Evolutionary conservation across 2,888 invertebrate genomes (phyloP).

Genomic region (Punctoribates punctum): DNA sequence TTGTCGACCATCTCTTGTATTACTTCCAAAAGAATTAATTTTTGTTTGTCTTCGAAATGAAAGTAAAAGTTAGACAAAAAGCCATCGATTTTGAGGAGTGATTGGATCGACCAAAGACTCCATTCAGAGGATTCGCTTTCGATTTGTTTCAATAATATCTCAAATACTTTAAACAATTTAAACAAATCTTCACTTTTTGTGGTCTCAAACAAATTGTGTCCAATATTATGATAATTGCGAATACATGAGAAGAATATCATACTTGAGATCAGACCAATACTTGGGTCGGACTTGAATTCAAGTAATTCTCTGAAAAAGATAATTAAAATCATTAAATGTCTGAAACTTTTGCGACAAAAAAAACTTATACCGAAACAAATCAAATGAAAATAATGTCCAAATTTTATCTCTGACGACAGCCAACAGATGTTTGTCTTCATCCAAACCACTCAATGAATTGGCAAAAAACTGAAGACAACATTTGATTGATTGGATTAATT

Average conservation of each 20-base stretch:
- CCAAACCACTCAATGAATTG: constrained; percentile 18
- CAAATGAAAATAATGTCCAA: constrained; percentile 21
- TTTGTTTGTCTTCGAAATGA: neutral
- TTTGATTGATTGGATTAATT: constrained; percentile 30
- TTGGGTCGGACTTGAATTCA: neutral
- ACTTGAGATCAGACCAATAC: neutral
- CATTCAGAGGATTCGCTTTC: constrained; percentile 38
- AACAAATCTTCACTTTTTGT: constrained; percentile 25
- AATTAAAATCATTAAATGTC: neutral
- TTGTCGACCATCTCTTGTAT: constrained; percentile 1
- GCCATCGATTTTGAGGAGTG: neutral
- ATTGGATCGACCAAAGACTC: constrained; percentile 32
- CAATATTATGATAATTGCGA: neutral
- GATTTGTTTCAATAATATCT: constrained; percentile 7
- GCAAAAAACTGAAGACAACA: constrained; percentile 26
- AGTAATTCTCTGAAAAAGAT: neutral
- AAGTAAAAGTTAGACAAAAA: constrained; percentile 23
- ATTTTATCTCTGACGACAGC: neutral
- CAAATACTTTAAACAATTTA: constrained; percentile 27
- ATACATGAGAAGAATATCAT: constrained; percentile 33
- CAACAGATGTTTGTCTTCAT: neutral
- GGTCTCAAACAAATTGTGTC: neutral
- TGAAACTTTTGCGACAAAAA: neutral
- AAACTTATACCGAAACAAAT: constrained; percentile 23
- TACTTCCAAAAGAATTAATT: constrained; percentile 38